phyloP scores from a whole-genome alignment of 2,888 invertebrate genomes.

The Spisula subtruncata region DNA sequence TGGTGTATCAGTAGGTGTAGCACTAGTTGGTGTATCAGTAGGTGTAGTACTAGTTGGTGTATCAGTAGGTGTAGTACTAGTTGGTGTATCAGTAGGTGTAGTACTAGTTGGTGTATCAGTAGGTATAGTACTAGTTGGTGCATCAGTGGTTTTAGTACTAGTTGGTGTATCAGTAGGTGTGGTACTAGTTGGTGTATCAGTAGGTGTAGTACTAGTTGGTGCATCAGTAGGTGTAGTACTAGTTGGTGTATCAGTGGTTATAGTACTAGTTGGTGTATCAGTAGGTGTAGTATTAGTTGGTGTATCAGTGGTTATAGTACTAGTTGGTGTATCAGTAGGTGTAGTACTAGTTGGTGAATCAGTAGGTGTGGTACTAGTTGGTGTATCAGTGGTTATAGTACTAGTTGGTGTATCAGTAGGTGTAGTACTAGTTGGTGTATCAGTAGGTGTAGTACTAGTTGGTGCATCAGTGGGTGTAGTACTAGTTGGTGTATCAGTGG shows the following conservation, averaged over 20 bases:
- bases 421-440: neutral
- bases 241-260: neutral
- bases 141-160: neutral
- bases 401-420: neutral
- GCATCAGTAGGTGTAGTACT: neutral
- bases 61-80: neutral
- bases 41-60: neutral
- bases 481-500: neutral
- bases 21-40: neutral
- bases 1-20: neutral
- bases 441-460: constrained; percentile 1
- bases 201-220: neutral
- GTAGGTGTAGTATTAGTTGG: neutral
- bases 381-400: neutral
- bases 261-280: neutral
- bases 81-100: neutral
- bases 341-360: neutral
- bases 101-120: neutral
- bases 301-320: neutral
- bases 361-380: neutral
- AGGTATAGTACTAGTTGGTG: neutral
- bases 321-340: neutral
- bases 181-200: neutral
- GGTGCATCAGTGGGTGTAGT: neutral
- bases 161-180: neutral